Conservation (phyloP, 2,113 vertebrate species). For the Campylomormyrus tamandua region DNA sequence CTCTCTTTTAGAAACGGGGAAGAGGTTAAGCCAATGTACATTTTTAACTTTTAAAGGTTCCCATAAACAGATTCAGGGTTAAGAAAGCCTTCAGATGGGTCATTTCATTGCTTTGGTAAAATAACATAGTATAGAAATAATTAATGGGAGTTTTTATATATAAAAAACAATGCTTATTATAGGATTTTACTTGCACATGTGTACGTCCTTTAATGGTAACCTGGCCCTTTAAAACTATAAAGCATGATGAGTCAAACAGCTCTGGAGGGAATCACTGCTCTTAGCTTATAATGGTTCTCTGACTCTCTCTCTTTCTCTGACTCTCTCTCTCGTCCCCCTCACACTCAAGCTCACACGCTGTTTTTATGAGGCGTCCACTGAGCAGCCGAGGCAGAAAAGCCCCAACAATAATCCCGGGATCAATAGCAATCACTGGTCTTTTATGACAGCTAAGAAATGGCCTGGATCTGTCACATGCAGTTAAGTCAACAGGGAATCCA, state of each 20-base stretch:
- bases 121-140: not conserved
- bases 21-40: not conserved
- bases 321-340: not conserved
- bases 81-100: not conserved
- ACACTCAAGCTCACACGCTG: constrained; percentile 11
- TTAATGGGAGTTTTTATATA: not conserved
- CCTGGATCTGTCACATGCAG: constrained; percentile 78
- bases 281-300: not conserved
- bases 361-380: constrained; percentile 47
- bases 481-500: constrained; percentile 58
- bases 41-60: not conserved
- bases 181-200: not conserved
- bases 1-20: not conserved
- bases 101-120: not conserved
- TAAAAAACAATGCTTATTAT: not conserved
- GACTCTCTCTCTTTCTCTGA: not conserved
- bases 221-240: not conserved
- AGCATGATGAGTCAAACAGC: not conserved
- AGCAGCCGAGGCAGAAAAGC: constrained; percentile 59
- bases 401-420: constrained; percentile 66
- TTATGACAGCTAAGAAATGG: constrained; percentile 69
- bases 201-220: not conserved
- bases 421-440: constrained; percentile 67
- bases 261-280: not conserved
- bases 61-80: not conserved